Conservation (phyloP, 2,797 vertebrate genomes). For the Eulemur rubriventer region DNA sequence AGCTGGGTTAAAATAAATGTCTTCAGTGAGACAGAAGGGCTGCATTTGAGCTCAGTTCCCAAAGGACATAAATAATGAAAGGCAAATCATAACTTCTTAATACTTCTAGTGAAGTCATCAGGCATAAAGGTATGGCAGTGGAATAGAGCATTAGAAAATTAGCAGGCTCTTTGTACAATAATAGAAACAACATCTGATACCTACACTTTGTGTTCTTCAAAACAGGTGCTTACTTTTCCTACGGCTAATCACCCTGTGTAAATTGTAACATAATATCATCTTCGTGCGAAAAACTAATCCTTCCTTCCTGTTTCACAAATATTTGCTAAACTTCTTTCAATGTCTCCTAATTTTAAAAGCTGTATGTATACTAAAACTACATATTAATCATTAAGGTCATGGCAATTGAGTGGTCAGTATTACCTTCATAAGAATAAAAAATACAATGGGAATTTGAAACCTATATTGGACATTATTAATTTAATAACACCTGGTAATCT, state of each 20-base stretch:
- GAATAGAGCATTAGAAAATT: neutral
- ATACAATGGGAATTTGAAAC: neutral
- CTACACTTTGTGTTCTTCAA: neutral
- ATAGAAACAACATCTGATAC: conserved; percentile 5
- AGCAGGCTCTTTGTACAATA: neutral
- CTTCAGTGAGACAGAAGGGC: neutral
- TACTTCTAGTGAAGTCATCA: neutral
- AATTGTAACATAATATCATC: conserved; percentile 51
- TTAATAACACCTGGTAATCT: neutral
- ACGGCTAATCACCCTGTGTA: neutral
- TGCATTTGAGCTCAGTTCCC: conserved; percentile 34
- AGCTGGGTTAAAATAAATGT: conserved; percentile 8
- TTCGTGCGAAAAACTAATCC: neutral
- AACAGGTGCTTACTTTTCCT: conserved; percentile 47
- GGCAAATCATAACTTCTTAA: neutral
- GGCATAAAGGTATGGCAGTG: neutral
- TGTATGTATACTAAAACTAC: neutral
- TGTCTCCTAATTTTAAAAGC: conserved; percentile 43
- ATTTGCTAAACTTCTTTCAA: conserved; percentile 56
- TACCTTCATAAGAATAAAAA: conserved; percentile 14
- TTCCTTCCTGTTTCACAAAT: conserved; percentile 55
- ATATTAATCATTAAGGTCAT: conserved; percentile 25
- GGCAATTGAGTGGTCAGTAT: neutral
- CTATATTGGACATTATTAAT: neutral
- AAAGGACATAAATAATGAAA: neutral